These are phyloP conservation scores for Lepidochitona cinerea DNA, from an alignment of 2,888 invertebrate genomes.

Conservation along the genomic window DNA sequence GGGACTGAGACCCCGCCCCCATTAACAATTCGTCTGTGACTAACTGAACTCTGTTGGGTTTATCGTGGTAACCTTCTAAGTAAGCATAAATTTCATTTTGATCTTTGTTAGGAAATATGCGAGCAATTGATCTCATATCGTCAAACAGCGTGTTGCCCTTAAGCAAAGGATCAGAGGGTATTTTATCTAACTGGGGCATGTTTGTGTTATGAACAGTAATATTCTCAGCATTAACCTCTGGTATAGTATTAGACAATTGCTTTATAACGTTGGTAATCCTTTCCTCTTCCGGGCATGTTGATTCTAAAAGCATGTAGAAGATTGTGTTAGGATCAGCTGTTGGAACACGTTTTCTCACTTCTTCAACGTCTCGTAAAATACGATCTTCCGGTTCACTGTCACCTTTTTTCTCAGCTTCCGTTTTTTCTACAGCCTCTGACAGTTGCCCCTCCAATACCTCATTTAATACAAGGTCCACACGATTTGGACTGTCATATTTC, in stretches of 20 bases:
- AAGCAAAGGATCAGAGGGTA: conserved; percentile 39
- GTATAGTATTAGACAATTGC: conserved; percentile 14
- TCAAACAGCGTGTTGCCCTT: conserved; percentile 53
- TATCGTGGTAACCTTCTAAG: conserved; percentile 60
- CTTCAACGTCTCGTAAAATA: conserved; percentile 40
- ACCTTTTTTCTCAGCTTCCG: neutral
- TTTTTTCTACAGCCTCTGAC: neutral
- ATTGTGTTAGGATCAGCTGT: conserved; percentile 32
- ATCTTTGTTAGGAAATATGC: conserved; percentile 57
- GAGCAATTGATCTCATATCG: conserved; percentile 53
- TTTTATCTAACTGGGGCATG: neutral
- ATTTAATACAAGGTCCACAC: conserved; percentile 51
- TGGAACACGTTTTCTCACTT: conserved; percentile 24
- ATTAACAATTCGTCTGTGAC: conserved; percentile 58
- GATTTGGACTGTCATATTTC: conserved; percentile 37
- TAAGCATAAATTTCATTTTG: conserved; percentile 63
- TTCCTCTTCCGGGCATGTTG: conserved; percentile 10
- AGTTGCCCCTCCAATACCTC: conserved; percentile 38
- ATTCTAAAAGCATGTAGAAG: conserved; percentile 27
- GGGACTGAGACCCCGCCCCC: neutral
- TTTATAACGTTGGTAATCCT: conserved; percentile 27
- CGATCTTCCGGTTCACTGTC: neutral
- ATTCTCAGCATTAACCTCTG: neutral
- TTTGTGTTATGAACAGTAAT: neutral
- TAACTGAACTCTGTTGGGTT: conserved; percentile 51